Base-by-base conservation (phyloP, 2,113 vertebrate genomes). In the Poeciliopsis prolifica region DNA sequence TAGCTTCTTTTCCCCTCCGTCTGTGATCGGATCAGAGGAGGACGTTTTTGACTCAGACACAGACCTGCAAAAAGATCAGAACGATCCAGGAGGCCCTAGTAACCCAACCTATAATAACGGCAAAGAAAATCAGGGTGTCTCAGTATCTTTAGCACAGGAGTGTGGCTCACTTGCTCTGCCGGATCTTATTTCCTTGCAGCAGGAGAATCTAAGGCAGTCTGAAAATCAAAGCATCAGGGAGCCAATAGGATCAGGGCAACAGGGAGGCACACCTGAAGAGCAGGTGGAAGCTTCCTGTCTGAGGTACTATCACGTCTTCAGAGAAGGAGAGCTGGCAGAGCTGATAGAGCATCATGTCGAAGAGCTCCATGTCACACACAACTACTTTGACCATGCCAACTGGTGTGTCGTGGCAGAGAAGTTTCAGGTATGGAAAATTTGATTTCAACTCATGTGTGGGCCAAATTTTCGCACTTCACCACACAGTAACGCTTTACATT, bases 361-460 rank as follows among this genome's bases (percentile, higher is more conserved):
- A 37, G 92, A 95, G 71, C 93, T 96, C 30, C 69, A 83, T 10
- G 78, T 95, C 70, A 87, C 87, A 70, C 85, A 91, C 62, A 85
- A 91, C n/a, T 95, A 89, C 87, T 95, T 94, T 58, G 91, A 95
- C 85, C 93, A 92, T 1, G 84, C 87, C 83, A 94, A 94, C 82
- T 93, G 91, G 91, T 94, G 92, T 24, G 73, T 92, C 78, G 89
- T 93, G 68, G 89, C 91, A 19, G 92, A 95, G 89, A 95, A 95
- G 85, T 89, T 90, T 71, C 65, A 91, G 65, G 72, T 77, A 48
- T 89, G 86, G 80, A 92, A 90, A 65, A 94, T 89, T 7, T 92
- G 81, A 92, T 80, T 42, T 79, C 63, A 81, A 63, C 9, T 11
- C 31, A 58, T 24, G 70, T 86, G 77, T 51, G 72, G 74, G 82